These are phyloP conservation scores for Sycophaga agraensis DNA, from an alignment of 1,140 invertebrate genomes.

Conservation along the genomic window DNA sequence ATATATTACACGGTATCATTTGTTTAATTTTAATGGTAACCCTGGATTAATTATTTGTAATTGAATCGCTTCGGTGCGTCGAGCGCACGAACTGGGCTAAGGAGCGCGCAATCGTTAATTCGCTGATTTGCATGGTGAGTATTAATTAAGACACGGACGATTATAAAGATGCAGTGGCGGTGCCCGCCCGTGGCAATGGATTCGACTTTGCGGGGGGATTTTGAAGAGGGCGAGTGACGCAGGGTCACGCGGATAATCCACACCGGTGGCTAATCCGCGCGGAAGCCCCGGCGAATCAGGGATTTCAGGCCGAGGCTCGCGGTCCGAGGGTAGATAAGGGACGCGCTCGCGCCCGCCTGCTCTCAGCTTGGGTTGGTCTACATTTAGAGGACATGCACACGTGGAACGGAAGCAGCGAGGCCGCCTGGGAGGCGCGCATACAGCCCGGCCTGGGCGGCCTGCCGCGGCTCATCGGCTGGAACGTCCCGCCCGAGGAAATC, in stretches of 20 bases:
- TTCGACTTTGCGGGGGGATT: constrained; percentile 47
- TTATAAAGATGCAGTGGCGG: no score
- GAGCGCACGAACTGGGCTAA: neutral
- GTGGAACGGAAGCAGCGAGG: constrained; percentile 2
- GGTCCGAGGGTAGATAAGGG: constrained; percentile 39
- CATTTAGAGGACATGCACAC: constrained; percentile 2
- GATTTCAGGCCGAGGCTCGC: constrained; percentile 21
- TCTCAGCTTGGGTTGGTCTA: neutral
- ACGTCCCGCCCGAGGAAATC: constrained; percentile 74
- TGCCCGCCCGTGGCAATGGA: constrained; percentile 40
- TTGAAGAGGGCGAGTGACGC: constrained; percentile 20
- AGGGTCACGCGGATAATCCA: constrained; percentile 45
- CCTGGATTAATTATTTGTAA: no score
- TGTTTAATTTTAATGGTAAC: no score
- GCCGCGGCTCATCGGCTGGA: constrained; percentile 71
- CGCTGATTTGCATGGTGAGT: no score
- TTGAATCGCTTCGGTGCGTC: neutral
- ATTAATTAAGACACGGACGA: no score
- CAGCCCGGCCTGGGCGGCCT: constrained; percentile 46
- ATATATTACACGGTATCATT: no score
- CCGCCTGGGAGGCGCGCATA: constrained; percentile 47
- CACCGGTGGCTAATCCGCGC: constrained; percentile 45
- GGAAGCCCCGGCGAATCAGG: constrained; percentile 24
- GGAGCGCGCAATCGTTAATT: neutral
- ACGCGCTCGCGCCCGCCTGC: neutral